Evolutionary conservation across 2,888 invertebrate species (phyloP), one percentile per base, ranked within the genome.

Genomic region (Meloe dianella): DNA sequence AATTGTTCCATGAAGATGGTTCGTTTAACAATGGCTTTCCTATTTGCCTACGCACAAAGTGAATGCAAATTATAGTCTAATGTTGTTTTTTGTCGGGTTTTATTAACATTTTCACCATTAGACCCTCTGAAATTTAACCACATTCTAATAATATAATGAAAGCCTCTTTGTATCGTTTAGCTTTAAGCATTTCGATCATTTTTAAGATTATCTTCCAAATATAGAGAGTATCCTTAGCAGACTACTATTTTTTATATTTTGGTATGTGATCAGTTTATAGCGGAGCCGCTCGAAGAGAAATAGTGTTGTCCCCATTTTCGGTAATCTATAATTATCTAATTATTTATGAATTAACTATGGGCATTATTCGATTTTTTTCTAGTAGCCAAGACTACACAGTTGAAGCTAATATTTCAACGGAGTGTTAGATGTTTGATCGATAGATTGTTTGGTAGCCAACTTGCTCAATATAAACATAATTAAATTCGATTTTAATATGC

Each of bases 1-100:
- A 78, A 78, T 78, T 79, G 76, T 77, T 79, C 73, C 76, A 66
- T 72, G 74, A 74, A 75, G 75, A 74, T 71, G 78, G 73, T 78
- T 77, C 76, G 77, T 77, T 76, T 78, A 75, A 76, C 77, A 71
- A 73, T 72, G 68, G 63, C 66, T 67, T 69, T 65, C 64, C 65
- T 67, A 70, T 67, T 72, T 71, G 57, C 61, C 63, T 67, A 67
- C 60, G 60, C 67, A 68, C 71, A 68, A 68, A 70, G 67, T 67
- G 65, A 64, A 71, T 74, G 68, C 69, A 74, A 75, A 74, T 75
- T 73, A 69, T 71, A 61, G 54, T 54, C 56, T 58, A 56, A 32
- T 12, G 51, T 66, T 63, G 47, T 56, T 59, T 56, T 59, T 64
- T 29, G 47, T 17, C 17, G 1, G 6, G 12, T 41, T n/a, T 41